Evolutionary conservation across 1,140 invertebrate species (phyloP), one percentile per base, ranked within the genome.

Genomic region (Harpegnathos saltator): DNA sequence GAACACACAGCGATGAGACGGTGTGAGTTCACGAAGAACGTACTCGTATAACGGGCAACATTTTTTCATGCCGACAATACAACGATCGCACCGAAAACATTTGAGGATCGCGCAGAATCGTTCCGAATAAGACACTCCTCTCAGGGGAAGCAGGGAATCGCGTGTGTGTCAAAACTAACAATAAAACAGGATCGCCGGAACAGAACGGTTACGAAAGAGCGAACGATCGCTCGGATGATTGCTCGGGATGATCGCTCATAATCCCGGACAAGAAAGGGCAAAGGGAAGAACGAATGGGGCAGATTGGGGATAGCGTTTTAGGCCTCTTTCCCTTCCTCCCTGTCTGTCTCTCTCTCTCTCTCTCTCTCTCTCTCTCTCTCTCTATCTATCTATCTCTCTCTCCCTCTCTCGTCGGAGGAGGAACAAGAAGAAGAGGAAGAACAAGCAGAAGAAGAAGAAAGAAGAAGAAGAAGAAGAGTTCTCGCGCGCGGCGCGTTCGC

Each of bases 251-350:
- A 80, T 48, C 24, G 29, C 33, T 71, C 22, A 29, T 62, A 52
- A 63, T 62, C 9, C 0, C 17, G 5, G 50, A 56, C 26, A 69
- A 61, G 56, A 63, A 83, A 80, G 56, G n/a, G 58, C 33, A 54
- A 38, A 26, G 17, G 19, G 59, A 58, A 66, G n/a, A 58, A 15
- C 14, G 29, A 33, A 5, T 33, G 29, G 19, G 58, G 15, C 14
- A 82, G 56, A 19, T 5, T 14, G n/a, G 15, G 54, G 69, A 74
- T 56, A 61, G 71, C 58, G 54, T 26, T 72, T n/a, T 77, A 84
- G 44, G 38, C 59, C 69, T 82, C 59, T n/a, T n/a, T n/a, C n/a
- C n/a, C n/a, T n/a, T n/a, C n/a, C n/a, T n/a, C n/a, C n/a, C n/a
- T n/a, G n/a, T n/a, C n/a, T n/a, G n/a, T n/a, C n/a, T n/a, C n/a